Conservation (phyloP, 2,113 vertebrate genomes). For the Neomonachus schauinslandi region DNA sequence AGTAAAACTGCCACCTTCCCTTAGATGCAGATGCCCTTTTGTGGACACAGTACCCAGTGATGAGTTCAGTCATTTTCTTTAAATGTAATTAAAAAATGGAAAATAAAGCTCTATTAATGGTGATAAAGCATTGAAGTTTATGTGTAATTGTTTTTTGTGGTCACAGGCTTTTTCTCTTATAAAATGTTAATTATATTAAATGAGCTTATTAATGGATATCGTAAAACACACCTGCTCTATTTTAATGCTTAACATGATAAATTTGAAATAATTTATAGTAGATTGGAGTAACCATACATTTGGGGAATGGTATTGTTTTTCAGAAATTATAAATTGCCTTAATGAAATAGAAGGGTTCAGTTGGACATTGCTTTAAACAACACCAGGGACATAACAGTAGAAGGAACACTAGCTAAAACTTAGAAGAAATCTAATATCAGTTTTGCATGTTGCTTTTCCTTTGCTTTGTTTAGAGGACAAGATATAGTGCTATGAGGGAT, state of each 20-base stretch:
- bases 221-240: neutral
- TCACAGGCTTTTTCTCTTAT: neutral
- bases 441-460: neutral
- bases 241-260: neutral
- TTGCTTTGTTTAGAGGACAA: neutral
- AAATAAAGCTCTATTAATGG: neutral
- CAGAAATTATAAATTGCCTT: neutral
- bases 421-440: neutral
- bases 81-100: neutral
- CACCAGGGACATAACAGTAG: accelerated
- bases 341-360: neutral
- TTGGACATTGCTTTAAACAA: neutral
- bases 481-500: neutral
- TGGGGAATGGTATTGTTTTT: neutral
- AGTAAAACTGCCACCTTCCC: neutral
- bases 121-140: neutral
- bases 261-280: constrained; percentile 22
- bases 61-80: neutral
- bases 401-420: neutral
- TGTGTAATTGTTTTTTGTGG: neutral
- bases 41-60: neutral
- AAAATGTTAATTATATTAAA: neutral
- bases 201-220: neutral
- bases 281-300: neutral
- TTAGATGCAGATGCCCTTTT: neutral